These are phyloP conservation scores for Odobenus rosmarus DNA, from an alignment of 2,113 vertebrate species.

Conservation along the genomic window DNA sequence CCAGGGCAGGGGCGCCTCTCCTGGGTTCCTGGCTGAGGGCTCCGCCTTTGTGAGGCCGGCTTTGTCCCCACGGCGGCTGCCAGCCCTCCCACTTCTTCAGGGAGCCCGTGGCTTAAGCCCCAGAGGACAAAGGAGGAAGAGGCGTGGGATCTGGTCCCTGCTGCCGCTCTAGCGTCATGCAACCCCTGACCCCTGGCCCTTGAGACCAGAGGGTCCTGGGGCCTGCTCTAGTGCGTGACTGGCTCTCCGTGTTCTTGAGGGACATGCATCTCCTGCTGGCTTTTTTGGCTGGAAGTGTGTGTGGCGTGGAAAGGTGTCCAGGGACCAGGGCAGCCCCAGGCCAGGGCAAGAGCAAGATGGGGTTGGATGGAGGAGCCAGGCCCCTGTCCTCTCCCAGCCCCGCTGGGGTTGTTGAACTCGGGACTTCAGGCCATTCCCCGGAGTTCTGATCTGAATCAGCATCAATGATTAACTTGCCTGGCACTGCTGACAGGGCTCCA, in stretches of 20 bases:
- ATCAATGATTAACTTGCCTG: slow-evolving; percentile 28
- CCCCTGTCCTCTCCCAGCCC: not conserved
- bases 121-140: not conserved
- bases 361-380: accelerated
- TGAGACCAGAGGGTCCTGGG: not conserved
- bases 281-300: not conserved
- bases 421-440: not conserved
- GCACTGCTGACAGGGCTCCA: not conserved
- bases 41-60: not conserved
- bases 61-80: not conserved
- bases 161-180: accelerated
- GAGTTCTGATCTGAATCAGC: accelerated
- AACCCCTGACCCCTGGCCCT: not conserved
- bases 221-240: not conserved
- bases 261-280: not conserved
- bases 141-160: not conserved
- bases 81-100: not conserved
- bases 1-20: not conserved
- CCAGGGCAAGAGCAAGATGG: not conserved
- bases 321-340: not conserved
- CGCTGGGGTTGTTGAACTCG: accelerated
- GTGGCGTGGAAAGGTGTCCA: not conserved
- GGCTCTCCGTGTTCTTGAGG: not conserved
- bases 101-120: accelerated
- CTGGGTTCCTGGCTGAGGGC: not conserved